phyloP scores from a whole-genome alignment of 2,888 invertebrate species.

The Frankliniella fusca region DNA sequence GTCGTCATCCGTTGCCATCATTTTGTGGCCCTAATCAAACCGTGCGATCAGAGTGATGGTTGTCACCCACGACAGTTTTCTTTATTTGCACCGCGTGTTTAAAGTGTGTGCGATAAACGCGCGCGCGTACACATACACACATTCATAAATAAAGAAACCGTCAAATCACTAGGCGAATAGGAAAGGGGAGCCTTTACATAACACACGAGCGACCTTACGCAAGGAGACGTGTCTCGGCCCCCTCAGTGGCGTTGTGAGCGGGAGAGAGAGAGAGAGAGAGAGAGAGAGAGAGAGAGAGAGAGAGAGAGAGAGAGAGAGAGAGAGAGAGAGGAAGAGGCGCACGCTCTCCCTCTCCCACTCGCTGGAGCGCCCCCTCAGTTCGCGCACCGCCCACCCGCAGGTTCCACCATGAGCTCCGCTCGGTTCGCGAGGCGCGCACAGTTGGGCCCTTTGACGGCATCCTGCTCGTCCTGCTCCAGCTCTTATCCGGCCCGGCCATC shows the following conservation, averaged over 20 bases:
- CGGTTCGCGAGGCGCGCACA: not conserved
- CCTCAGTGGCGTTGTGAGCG: not conserved
- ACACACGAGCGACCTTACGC: not conserved
- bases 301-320: slow-evolving; percentile 1
- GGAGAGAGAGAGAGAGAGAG: not conserved
- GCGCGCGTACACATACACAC: not conserved
- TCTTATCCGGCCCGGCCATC: too few relatives aligned
- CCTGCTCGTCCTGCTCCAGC: too few relatives aligned
- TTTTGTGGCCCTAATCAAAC: too few relatives aligned
- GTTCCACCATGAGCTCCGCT: too few relatives aligned
- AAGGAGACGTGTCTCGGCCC: not conserved
- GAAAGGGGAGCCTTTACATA: not conserved
- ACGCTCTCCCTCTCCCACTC: too few relatives aligned
- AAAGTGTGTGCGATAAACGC: not conserved
- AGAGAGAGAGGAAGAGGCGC: not conserved
- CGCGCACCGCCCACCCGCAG: not conserved
- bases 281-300: slow-evolving; percentile 1
- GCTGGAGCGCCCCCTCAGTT: not conserved
- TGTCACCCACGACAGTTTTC: not conserved
- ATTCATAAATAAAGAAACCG: not conserved
- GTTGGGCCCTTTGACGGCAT: not conserved
- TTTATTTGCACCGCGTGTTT: not conserved
- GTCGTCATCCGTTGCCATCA: too few relatives aligned
- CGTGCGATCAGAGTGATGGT: too few relatives aligned
- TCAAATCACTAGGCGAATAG: not conserved